Percentiles rank a stretch among this genome's conserved stretches.
Evolutionary conservation across 2,797 vertebrate species (phyloP).

Genomic region (Cyclura pinguis): DNA sequence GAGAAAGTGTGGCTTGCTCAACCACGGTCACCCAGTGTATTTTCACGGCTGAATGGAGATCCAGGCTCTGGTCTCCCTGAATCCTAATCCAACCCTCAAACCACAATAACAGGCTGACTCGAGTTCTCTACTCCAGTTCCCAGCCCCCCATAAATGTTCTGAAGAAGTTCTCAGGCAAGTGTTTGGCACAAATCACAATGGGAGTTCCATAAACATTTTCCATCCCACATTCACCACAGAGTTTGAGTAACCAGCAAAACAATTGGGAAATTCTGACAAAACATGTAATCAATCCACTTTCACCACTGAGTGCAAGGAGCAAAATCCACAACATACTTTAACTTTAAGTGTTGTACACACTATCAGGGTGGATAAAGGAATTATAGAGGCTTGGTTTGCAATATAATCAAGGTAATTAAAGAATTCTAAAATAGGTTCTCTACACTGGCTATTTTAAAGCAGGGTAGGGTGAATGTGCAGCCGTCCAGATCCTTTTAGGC

Average conservation of each 20-base stretch:
- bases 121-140: not conserved
- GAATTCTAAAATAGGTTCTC: not conserved
- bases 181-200: not conserved
- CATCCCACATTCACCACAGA: not conserved
- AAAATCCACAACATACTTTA: not conserved
- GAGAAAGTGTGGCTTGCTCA: no score
- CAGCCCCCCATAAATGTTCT: not conserved
- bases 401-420: not conserved
- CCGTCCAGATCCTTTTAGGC: no score
- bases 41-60: not conserved
- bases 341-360: not conserved
- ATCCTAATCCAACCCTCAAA: no score
- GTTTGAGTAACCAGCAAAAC: not conserved
- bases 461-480: no score
- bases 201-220: not conserved
- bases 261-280: not conserved
- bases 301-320: not conserved
- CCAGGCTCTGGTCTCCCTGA: no score
- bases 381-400: no score
- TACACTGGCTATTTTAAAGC: no score
- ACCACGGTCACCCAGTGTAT: not conserved
- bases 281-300: not conserved
- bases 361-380: not conserved
- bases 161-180: not conserved
- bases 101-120: not conserved